These are phyloP conservation scores for Muscina levida DNA, from an alignment of 2,888 invertebrate species.

Conservation along the genomic window DNA sequence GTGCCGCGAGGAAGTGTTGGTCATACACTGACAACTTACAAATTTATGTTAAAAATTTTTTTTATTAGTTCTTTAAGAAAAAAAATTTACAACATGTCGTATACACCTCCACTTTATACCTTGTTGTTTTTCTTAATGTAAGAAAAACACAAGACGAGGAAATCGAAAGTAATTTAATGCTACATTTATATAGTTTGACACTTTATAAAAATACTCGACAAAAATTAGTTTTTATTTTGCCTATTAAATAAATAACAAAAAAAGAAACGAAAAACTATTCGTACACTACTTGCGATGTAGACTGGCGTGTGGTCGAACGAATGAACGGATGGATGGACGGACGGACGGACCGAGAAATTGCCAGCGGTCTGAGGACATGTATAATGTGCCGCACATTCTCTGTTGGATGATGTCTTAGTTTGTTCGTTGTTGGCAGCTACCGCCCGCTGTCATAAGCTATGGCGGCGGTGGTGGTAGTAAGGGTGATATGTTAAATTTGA, in stretches of 20 bases:
- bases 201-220: conserved; percentile 54
- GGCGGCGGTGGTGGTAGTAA: too few species aligned
- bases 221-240: conserved; percentile 32
- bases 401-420: conserved; percentile 9
- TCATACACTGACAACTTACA: too few species aligned
- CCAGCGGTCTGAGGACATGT: too few species aligned
- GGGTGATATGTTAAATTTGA: too few species aligned
- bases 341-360: not conserved
- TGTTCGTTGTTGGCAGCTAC: not conserved
- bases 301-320: too few species aligned
- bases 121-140: not conserved
- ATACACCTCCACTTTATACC: not conserved
- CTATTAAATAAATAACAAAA: conserved; percentile 4
- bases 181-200: conserved; percentile 63
- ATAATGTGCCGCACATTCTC: too few species aligned
- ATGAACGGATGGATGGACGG: not conserved
- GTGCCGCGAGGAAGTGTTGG: too few species aligned
- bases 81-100: not conserved
- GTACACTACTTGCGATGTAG: too few species aligned
- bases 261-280: too few species aligned
- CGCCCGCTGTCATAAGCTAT: not conserved
- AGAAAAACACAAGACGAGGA: not conserved
- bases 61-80: conserved; percentile 1
- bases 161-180: conserved; percentile 60
- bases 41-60: conserved; percentile 7